Conservation (phyloP, 2,113 vertebrate species). For the Chaetorhynchus papuensis region DNA sequence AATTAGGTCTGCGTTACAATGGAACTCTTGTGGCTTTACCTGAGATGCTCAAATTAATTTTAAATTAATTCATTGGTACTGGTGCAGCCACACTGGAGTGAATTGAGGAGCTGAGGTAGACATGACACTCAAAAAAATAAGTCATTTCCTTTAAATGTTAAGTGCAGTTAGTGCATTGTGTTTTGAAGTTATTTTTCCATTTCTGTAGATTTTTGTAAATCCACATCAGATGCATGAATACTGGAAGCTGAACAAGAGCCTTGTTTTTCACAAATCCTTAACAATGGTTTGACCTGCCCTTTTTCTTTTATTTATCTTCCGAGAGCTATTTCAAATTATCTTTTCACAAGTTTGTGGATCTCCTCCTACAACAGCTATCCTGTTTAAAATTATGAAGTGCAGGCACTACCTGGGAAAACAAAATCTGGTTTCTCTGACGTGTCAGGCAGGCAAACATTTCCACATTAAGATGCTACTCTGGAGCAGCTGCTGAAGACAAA, state of each 20-base stretch:
- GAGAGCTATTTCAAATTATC: background rate
- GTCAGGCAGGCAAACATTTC: background rate
- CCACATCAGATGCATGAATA: background rate
- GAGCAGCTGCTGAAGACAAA: background rate
- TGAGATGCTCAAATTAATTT: slow-evolving; percentile 29
- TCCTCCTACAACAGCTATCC: background rate
- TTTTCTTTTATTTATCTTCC: background rate
- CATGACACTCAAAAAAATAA: background rate
- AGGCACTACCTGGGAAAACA: background rate
- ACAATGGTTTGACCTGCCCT: background rate
- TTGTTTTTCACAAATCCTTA: background rate
- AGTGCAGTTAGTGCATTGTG: background rate
- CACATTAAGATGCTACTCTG: background rate
- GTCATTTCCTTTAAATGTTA: background rate
- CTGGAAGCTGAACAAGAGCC: background rate
- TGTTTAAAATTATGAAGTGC: background rate
- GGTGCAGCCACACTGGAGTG: background rate
- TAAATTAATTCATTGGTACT: background rate
- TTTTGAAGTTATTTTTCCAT: background rate
- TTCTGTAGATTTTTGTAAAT: background rate
- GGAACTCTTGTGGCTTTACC: background rate
- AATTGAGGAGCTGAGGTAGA: background rate
- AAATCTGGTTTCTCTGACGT: background rate
- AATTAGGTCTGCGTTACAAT: slow-evolving; percentile 21
- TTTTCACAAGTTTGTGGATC: background rate